Evolutionary conservation across 1,140 invertebrate species (phyloP).

Genomic region (Lepidurus arcticus): DNA sequence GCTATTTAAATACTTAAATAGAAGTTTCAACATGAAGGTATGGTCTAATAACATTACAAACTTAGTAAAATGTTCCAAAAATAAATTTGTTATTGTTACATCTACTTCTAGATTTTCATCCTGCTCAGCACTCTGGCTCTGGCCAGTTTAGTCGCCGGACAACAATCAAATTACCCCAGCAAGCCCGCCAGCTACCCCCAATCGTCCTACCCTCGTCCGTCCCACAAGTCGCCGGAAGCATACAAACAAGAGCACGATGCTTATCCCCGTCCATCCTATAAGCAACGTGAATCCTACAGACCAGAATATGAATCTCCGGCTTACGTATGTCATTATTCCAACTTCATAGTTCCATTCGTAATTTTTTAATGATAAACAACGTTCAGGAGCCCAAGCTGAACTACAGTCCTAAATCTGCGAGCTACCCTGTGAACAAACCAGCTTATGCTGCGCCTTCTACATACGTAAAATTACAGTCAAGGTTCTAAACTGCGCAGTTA

Average conservation of each 20-base stretch:
- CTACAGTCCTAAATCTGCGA: background rate
- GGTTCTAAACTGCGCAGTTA: background rate
- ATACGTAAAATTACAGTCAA: background rate
- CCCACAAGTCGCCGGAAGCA: background rate
- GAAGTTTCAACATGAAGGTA: too few species aligned
- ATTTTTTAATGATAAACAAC: background rate
- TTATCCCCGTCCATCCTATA: background rate
- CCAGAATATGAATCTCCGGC: background rate
- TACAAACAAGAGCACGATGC: background rate
- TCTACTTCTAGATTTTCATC: too few species aligned
- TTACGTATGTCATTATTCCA: background rate
- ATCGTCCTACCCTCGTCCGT: background rate
- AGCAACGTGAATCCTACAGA: background rate
- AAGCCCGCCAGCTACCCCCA: background rate
- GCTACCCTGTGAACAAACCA: background rate
- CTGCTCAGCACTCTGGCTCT: too few species aligned
- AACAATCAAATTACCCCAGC: background rate
- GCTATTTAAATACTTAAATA: too few species aligned
- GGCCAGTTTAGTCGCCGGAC: background rate
- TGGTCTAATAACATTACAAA: too few species aligned
- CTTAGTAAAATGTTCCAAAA: too few species aligned
- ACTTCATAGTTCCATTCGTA: background rate
- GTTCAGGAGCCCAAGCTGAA: background rate
- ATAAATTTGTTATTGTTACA: too few species aligned
- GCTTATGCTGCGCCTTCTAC: background rate